These are phyloP conservation scores for Holothuria glaberrima DNA, from an alignment of 35 echinoderm and acorn worm genomes.

Conservation along the genomic window DNA sequence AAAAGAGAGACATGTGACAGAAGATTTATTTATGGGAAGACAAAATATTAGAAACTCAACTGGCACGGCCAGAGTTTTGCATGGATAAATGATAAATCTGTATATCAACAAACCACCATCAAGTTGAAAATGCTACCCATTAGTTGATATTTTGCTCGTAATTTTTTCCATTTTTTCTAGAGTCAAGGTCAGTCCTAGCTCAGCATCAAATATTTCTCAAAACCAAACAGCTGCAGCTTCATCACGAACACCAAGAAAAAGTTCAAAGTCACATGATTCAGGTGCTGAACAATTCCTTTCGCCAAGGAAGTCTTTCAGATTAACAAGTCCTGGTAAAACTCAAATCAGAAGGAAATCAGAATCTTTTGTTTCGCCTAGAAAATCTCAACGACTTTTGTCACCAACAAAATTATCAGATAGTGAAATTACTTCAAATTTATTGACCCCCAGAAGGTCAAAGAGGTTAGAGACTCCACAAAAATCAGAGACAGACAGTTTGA, in stretches of 20 bases:
- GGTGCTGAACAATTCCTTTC: not conserved
- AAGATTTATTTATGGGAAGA: too few species aligned
- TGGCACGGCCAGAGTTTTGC: too few species aligned
- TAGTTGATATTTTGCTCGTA: not conserved
- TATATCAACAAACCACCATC: too few species aligned
- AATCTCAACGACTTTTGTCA: not conserved
- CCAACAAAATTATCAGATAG: not conserved
- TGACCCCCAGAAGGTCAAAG: not conserved
- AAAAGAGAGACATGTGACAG: too few species aligned
- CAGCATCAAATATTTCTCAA: not conserved
- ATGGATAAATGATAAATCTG: too few species aligned
- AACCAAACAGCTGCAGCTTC: not conserved
- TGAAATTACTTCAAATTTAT: not conserved
- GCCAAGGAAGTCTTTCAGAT: conserved; percentile 9
- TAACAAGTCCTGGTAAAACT: not conserved
- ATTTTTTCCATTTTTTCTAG: not conserved
- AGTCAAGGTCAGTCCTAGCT: too few species aligned
- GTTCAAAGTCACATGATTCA: not conserved
- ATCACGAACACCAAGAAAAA: not conserved
- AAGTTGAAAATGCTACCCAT: too few species aligned
- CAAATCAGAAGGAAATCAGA: not conserved
- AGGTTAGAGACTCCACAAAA: not conserved
- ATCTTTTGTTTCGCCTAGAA: not conserved
- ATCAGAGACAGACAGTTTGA: too few species aligned
- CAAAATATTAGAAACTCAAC: too few species aligned